These are phyloP conservation scores for Festucalex cinctus DNA, from an alignment of 2,113 vertebrate species.

Conservation along the genomic window DNA sequence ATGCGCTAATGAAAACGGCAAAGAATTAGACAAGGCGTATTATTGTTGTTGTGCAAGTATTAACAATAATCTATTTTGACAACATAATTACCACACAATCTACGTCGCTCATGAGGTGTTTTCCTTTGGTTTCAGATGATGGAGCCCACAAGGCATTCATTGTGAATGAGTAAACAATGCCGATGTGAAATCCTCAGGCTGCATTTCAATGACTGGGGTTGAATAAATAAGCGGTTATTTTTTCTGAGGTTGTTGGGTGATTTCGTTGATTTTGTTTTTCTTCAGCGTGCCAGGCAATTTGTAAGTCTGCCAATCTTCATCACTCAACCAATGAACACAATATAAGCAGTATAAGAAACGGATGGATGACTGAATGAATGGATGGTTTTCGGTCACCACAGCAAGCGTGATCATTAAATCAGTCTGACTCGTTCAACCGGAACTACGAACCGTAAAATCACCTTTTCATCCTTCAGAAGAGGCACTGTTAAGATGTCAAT, in stretches of 20 bases:
- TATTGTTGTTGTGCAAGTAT: constrained; percentile 38
- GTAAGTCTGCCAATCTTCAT: background rate
- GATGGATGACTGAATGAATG: background rate
- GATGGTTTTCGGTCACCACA: constrained; percentile 2
- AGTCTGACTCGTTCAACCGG: constrained; percentile 22
- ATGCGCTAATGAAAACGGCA: constrained; percentile 27
- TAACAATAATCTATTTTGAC: constrained; percentile 52
- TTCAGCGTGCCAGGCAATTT: background rate
- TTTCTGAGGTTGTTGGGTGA: background rate
- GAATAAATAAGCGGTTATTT: background rate
- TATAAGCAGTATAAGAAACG: background rate
- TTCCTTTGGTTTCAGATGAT: constrained; percentile 27
- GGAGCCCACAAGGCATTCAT: constrained; percentile 22
- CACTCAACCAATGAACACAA: background rate
- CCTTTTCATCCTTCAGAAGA: constrained; percentile 38
- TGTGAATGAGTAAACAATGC: constrained; percentile 17
- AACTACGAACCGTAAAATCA: constrained; percentile 50
- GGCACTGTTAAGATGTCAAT: constrained; percentile 51
- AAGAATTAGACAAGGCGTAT: constrained; percentile 40
- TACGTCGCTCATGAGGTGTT: constrained; percentile 28
- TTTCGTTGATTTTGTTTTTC: background rate
- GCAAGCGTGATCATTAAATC: constrained; percentile 20
- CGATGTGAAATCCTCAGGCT: constrained; percentile 29
- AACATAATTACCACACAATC: constrained; percentile 56
- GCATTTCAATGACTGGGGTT: constrained; percentile 22